phyloP scores from a whole-genome alignment of 2,888 invertebrate species.

The Drosophila putrida region DNA sequence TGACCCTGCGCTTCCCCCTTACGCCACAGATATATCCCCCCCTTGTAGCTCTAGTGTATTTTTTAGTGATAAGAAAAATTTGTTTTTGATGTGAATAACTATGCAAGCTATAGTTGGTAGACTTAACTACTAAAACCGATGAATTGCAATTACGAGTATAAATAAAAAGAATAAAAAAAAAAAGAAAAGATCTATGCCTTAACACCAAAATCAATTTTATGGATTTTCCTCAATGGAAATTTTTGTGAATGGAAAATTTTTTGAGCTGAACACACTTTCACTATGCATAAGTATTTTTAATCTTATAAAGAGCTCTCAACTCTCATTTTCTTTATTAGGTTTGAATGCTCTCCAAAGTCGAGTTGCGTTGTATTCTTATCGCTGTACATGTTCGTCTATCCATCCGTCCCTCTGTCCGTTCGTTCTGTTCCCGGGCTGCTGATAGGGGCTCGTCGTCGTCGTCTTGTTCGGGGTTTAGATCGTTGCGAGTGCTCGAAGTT shows the following conservation, averaged over 20 bases:
- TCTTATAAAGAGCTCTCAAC: conserved; percentile 22
- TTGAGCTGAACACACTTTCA: conserved; percentile 37
- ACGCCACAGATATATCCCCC: conserved; percentile 5
- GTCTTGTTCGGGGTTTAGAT: conserved; percentile 69
- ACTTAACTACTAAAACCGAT: conserved; percentile 57
- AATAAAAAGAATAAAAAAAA: conserved; percentile 44
- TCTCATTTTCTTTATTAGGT: conserved; percentile 19
- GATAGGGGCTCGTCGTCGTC: conserved; percentile 59
- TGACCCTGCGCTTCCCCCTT: conserved; percentile 2
- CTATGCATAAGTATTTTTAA: conserved; percentile 10
- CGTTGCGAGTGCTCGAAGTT: conserved; percentile 71
- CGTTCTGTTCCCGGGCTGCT: conserved; percentile 39
- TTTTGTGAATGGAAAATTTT: conserved; percentile 57
- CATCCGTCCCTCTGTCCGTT: conserved; percentile 14
- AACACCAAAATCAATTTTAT: conserved; percentile 40
- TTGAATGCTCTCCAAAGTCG: conserved; percentile 25
- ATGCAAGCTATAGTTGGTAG: conserved; percentile 34
- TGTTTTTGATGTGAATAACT: conserved; percentile 68
- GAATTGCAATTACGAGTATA: conserved; percentile 56
- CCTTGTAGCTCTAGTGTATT: conserved; percentile 52
- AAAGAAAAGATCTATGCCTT: conserved; percentile 51
- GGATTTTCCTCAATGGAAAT: conserved; percentile 33
- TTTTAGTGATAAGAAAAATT: conserved; percentile 53
- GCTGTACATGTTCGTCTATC: background rate
- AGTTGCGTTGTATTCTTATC: conserved; percentile 31